These are phyloP conservation scores for Cephalotes varians DNA, from an alignment of 2,888 invertebrate genomes.

Conservation along the genomic window DNA sequence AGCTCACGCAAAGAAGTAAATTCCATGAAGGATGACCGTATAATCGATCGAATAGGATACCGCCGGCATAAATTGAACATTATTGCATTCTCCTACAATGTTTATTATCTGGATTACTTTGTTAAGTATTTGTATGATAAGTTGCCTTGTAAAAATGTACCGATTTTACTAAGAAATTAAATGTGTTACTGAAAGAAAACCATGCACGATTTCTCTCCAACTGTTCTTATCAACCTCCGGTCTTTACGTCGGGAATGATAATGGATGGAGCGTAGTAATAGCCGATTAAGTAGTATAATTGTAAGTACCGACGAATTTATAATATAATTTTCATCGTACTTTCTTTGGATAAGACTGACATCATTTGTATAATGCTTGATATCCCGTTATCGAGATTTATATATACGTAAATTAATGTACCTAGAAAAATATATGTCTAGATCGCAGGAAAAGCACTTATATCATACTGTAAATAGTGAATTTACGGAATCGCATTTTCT, in stretches of 20 bases:
- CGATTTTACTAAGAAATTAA: constrained; percentile 83
- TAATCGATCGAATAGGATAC: constrained; percentile 64
- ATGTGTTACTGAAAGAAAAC: constrained; percentile 80
- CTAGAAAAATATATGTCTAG: constrained; percentile 71
- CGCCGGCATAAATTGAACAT: constrained; percentile 57
- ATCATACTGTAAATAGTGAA: constrained; percentile 75
- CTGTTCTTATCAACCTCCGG: constrained; percentile 69
- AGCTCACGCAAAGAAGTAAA: constrained; percentile 57
- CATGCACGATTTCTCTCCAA: constrained; percentile 64
- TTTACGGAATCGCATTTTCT: constrained; percentile 74
- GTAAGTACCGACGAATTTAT: constrained; percentile 69
- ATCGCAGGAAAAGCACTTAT: constrained; percentile 71
- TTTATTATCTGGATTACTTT: constrained; percentile 76
- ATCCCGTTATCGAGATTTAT: constrained; percentile 74
- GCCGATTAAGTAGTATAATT: constrained; percentile 70
- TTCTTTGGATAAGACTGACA: constrained; percentile 77
- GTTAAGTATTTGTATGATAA: constrained; percentile 80
- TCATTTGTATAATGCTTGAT: constrained; percentile 76
- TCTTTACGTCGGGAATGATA: constrained; percentile 52
- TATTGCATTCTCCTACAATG: constrained; percentile 60
- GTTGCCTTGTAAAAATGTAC: constrained; percentile 83
- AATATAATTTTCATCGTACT: constrained; percentile 76
- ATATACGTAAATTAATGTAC: constrained; percentile 75
- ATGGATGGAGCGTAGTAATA: constrained; percentile 55
- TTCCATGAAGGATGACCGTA: constrained; percentile 22